Conservation (phyloP, 2,888 invertebrate species). For the Lochmaea crataegi region DNA sequence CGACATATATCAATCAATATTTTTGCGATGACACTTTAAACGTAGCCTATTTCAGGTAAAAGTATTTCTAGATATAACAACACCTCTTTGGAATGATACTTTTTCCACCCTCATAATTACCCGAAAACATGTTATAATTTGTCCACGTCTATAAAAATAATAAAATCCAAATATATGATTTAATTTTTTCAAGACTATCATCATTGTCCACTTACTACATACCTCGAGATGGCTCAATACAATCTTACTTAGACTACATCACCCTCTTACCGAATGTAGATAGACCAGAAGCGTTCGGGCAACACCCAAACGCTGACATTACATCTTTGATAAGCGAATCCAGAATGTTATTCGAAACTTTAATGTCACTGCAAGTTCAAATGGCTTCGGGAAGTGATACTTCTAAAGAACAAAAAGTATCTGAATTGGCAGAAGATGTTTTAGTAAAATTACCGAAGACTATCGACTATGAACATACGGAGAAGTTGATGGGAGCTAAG, state of each 20-base stretch:
- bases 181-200: conserved; percentile 77
- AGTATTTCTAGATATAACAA: not conserved
- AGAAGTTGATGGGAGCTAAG: conserved; percentile 78
- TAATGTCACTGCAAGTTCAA: conserved; percentile 82
- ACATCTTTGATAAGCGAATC: conserved; percentile 86
- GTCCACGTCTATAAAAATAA: too few relatives aligned
- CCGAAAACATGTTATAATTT: too few relatives aligned
- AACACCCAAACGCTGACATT: conserved; percentile 91
- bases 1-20: conserved; percentile 86
- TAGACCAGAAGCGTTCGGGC: conserved; percentile 89
- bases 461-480: conserved; percentile 82
- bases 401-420: conserved; percentile 78
- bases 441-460: conserved; percentile 76
- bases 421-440: conserved; percentile 78
- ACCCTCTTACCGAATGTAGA: conserved; percentile 81
- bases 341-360: conserved; percentile 78
- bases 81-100: too few relatives aligned
- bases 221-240: conserved; percentile 83
- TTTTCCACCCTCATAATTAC: too few relatives aligned
- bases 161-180: too few relatives aligned
- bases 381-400: conserved; percentile 67
- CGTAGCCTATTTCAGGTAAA: conserved; percentile 73
- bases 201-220: conserved; percentile 81
- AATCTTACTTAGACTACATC: conserved; percentile 85
- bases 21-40: conserved; percentile 79